Conservation (phyloP, 2,888 invertebrate genomes). For the Micoletzkya japonica region DNA sequence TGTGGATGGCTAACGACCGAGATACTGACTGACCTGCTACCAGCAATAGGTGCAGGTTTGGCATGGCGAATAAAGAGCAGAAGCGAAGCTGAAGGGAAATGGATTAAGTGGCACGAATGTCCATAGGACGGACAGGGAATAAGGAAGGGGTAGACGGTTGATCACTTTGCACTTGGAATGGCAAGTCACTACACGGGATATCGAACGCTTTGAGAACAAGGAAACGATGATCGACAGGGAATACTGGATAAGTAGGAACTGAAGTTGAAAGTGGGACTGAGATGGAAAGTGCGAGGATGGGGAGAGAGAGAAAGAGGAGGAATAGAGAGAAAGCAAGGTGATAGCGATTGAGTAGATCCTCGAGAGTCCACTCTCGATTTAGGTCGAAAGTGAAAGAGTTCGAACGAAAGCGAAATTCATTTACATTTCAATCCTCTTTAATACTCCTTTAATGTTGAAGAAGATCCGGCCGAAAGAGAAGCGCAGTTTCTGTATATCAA, state of each 20-base stretch:
- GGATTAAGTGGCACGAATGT: not conserved
- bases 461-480: not conserved
- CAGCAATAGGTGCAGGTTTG: not conserved
- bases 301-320: slow-evolving; percentile 10
- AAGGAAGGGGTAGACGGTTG: not conserved
- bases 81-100: not conserved
- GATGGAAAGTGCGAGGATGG: not conserved
- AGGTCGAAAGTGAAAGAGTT: slow-evolving; percentile 11
- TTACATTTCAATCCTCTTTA: not conserved
- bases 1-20: not conserved
- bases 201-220: too few species aligned
- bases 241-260: not conserved
- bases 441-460: not conserved
- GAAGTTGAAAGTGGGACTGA: slow-evolving; percentile 2
- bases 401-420: not conserved
- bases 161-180: not conserved
- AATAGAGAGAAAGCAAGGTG: not conserved
- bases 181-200: too few species aligned
- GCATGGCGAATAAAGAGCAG: not conserved
- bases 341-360: not conserved
- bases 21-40: not conserved
- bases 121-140: not conserved
- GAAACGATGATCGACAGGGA: not conserved
- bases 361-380: too few species aligned
- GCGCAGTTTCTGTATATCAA: not conserved